Percentiles rank a stretch among this genome's conserved stretches.
Evolutionary conservation across 2,113 vertebrate species (phyloP).

Genomic region (Anser cygnoides): DNA sequence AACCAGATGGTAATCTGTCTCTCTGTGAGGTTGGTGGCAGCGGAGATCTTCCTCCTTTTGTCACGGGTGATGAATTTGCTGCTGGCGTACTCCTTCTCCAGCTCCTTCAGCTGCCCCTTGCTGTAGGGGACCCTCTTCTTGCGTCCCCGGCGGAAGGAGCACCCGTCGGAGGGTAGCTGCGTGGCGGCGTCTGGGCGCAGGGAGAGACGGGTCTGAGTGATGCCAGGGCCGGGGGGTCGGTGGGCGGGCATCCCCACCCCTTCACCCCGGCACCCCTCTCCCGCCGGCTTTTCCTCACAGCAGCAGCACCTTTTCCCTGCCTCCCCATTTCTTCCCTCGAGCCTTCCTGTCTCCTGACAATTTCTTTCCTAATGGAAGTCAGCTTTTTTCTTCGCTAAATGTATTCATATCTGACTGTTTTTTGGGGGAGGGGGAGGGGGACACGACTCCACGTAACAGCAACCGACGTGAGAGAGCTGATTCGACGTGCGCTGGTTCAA

Average conservation of each 20-base stretch:
- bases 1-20: constrained; percentile 98
- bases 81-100: constrained; percentile 92
- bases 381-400: background rate
- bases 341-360: background rate
- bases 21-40: constrained; percentile 89
- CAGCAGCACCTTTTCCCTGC: background rate
- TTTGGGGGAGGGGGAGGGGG: no score
- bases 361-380: no score
- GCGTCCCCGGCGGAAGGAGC: constrained; percentile 87
- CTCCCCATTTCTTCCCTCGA: background rate
- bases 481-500: background rate
- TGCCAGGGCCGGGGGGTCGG: background rate
- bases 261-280: background rate
- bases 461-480: background rate
- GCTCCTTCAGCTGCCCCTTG: constrained; percentile 91
- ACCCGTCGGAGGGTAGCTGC: constrained; percentile 84
- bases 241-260: background rate
- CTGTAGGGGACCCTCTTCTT: constrained; percentile 96
- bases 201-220: background rate
- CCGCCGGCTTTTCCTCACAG: background rate
- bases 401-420: background rate
- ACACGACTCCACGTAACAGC: background rate
- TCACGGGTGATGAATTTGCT: constrained; percentile 98
- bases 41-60: constrained; percentile 93
- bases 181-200: constrained; percentile 77